Base-by-base conservation (phyloP, 1,140 invertebrate species). In the Philotrypesis tridentata region DNA sequence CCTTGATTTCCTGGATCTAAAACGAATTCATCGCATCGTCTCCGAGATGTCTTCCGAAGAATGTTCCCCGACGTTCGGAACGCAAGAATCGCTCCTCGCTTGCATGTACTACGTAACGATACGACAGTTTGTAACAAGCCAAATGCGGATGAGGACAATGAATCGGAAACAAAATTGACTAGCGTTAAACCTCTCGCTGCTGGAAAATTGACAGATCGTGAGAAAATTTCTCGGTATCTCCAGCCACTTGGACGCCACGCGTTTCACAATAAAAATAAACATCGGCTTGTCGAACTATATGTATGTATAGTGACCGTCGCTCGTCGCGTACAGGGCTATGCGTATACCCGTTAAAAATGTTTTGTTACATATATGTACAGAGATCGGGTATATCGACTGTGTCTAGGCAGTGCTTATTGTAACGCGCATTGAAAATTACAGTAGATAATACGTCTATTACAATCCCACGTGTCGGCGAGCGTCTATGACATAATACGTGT, bases 341-440 rank as follows among this genome's bases (percentile, higher is more conserved):
- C n/a, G n/a, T n/a, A n/a, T n/a, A 55, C 48, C 48, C 48, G 48
- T 55, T 55, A 71, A 65, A 60, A 72, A 78, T 31, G 40, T 1
- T 37, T 55, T 67, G n/a, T n/a, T n/a, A n/a, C n/a, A n/a, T n/a
- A 67, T 55, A 55, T 80, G 27, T 68, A 80, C 40, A 80, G 7
- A 75, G 37, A 23, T 48, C 3, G 21, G 33, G 14, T 21, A 33
- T 80, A 80, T 75, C 75, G 27, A 80, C 75, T 74, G 37, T 37
- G 29, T 55, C 3, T 9, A 80, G 70, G 71, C 61, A 75, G 61
- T 75, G 40, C 29, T 80, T 68, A 27, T n/a, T n/a, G n/a, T n/a
- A 63, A 65, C 48, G 25, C 25, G 48, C 55, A 8, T 71, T 70
- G n/a, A 33, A 33, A n/a, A 55, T 14, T 55, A 55, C 48, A 17